Conservation (phyloP, 2,888 invertebrate genomes). For the Trachelus troglodyta region DNA sequence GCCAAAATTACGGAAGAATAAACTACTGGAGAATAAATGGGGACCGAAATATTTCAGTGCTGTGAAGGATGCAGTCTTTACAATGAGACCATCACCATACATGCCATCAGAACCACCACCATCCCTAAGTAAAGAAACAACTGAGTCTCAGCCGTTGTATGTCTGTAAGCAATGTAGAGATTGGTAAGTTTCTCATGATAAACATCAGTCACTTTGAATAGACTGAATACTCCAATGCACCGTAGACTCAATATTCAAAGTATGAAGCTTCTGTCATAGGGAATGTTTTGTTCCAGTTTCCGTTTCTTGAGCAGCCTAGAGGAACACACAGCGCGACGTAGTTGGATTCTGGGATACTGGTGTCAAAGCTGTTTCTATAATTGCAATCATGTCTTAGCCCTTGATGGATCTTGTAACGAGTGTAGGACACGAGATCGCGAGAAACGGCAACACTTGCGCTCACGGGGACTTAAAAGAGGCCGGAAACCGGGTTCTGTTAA, state of each 20-base stretch:
- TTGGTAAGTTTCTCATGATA: slow-evolving; percentile 43
- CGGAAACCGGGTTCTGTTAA: slow-evolving; percentile 44
- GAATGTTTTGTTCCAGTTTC: slow-evolving; percentile 45
- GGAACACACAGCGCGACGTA: slow-evolving; percentile 52
- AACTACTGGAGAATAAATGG: slow-evolving; percentile 42
- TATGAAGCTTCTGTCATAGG: not conserved
- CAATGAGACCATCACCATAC: slow-evolving; percentile 39
- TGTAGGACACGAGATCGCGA: slow-evolving; percentile 33
- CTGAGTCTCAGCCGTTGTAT: slow-evolving; percentile 33
- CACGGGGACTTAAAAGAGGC: slow-evolving; percentile 41
- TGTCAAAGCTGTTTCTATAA: slow-evolving; percentile 49
- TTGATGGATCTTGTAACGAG: slow-evolving; percentile 18
- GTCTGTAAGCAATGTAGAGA: slow-evolving; percentile 55
- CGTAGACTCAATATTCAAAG: not conserved
- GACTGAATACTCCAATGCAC: not conserved
- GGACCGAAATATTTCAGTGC: slow-evolving; percentile 47
- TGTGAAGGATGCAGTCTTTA: slow-evolving; percentile 52
- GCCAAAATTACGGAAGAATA: slow-evolving; percentile 49
- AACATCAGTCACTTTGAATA: not conserved
- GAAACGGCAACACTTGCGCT: slow-evolving; percentile 43
- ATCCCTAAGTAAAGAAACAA: slow-evolving; percentile 32
- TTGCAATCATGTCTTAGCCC: slow-evolving; percentile 41
- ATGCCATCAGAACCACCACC: slow-evolving; percentile 47
- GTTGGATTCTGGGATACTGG: slow-evolving; percentile 61
- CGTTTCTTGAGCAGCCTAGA: slow-evolving; percentile 52